Evolutionary conservation across 2,113 vertebrate species (phyloP), one percentile per base, ranked within the genome.

Genomic region (Epinephelus moara): DNA sequence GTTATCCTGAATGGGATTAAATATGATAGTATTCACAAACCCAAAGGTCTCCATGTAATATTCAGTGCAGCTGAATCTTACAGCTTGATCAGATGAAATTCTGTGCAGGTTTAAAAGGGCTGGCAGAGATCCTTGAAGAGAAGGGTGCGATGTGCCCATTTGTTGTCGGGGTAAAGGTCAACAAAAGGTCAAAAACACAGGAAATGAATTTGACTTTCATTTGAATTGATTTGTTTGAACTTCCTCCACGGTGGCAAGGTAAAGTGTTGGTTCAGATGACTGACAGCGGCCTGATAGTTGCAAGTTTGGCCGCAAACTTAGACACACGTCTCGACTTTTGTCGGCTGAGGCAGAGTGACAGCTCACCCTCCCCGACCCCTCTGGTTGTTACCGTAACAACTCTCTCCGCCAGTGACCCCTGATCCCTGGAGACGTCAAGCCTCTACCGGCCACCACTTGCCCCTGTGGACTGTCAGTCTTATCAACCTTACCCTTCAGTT

Each of bases 321-420:
- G 73, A 74, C 47, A 13, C 80, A 25, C 21, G 10, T 81, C 64
- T 77, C 25, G 9, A 42, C 18, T 14, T 70, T 61, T 25, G 9
- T 9, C 4, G 25, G 63, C 69, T 88, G 72, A 72, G 25, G 19
- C 19, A 30, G 73, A 81, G 64, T 88, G 88, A 88, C 85, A 90
- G 80, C 60, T 82, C 78, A 2, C 11, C 68, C 45, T 21, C 37
- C 30, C 70, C 37, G 1, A 3, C 33, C 30, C 81, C 79, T 85
- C 57, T 33, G 72, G 79, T 57, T 14, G 42, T 74, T 70, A 66
- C 67, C 11, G 40, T 59, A 73, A 52, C 47, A 3, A 62, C 53
- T 7, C 2, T 12, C 60, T 37, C 27, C 18, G 23, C 56, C 25
- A 0, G 25, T 75, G 80, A 86, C 66, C 83, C 23, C 52, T 33